phyloP scores from a whole-genome alignment of 2,113 vertebrate genomes.

The Otocyon megalotis region DNA sequence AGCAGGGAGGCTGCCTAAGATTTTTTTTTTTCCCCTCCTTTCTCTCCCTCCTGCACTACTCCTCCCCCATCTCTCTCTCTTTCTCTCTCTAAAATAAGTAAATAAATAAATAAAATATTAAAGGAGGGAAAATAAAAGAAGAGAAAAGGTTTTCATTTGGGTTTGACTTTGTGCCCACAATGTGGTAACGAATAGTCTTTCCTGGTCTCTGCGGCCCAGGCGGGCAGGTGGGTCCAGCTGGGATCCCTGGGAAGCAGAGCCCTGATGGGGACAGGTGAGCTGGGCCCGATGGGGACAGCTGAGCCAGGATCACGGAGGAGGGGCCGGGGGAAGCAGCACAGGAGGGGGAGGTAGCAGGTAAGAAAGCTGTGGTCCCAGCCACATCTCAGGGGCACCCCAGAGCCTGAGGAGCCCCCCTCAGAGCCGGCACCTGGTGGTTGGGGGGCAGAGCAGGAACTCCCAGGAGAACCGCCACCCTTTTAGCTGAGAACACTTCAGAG shows the following conservation, averaged over 20 bases:
- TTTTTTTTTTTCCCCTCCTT: background rate
- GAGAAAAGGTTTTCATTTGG: background rate
- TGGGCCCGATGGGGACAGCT: background rate
- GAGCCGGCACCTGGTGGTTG: accelerated
- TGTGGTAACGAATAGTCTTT: background rate
- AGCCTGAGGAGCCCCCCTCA: accelerated
- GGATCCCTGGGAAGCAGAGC: background rate
- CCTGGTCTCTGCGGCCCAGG: background rate
- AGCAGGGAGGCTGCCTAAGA: background rate
- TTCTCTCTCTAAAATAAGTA: background rate
- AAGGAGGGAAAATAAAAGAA: background rate
- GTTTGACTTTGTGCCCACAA: background rate
- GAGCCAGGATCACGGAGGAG: background rate
- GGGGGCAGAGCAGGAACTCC: background rate
- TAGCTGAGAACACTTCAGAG: background rate
- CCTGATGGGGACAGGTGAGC: background rate
- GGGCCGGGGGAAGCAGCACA: too few relatives aligned
- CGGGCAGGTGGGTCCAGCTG: background rate
- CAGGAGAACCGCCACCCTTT: background rate
- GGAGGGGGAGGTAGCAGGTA: background rate
- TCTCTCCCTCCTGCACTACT: background rate
- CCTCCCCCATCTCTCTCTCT: background rate
- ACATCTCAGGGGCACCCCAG: accelerated
- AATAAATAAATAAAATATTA: background rate
- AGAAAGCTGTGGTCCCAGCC: background rate